These are phyloP conservation scores for Pseudocheirus occidentalis DNA, from an alignment of 2,797 vertebrate genomes.

Conservation along the genomic window DNA sequence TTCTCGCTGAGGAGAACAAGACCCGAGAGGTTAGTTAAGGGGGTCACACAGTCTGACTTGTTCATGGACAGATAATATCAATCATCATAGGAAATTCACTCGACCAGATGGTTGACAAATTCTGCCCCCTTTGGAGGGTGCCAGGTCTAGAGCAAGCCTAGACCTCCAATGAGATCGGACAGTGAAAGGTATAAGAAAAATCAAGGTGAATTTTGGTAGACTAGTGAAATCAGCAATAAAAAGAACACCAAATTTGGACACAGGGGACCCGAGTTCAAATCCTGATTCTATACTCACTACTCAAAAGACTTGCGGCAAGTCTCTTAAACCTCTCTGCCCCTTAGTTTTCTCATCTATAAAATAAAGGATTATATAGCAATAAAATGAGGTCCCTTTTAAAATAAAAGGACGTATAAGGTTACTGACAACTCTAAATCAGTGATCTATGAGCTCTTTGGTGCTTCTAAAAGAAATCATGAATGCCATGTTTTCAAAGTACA, in stretches of 20 bases:
- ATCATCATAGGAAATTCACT: background rate
- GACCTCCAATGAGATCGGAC: background rate
- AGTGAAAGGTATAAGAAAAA: background rate
- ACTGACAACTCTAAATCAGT: background rate
- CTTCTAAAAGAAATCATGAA: background rate
- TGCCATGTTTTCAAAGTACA: background rate
- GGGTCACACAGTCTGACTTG: background rate
- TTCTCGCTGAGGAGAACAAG: background rate
- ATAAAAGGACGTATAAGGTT: background rate
- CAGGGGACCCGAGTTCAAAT: background rate
- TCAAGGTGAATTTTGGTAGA: background rate
- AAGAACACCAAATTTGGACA: background rate
- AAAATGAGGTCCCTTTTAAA: background rate
- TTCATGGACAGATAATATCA: background rate
- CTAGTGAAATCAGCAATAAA: background rate
- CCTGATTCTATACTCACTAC: background rate
- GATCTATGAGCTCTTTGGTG: background rate
- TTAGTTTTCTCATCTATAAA: background rate
- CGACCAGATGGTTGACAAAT: background rate
- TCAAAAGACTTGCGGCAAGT: background rate
- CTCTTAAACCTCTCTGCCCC: background rate
- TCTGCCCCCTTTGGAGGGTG: background rate
- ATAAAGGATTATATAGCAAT: background rate
- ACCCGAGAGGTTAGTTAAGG: background rate
- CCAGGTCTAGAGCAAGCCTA: background rate